phyloP scores from a whole-genome alignment of 1,140 invertebrate genomes.

The Tetragonula clypearis region DNA sequence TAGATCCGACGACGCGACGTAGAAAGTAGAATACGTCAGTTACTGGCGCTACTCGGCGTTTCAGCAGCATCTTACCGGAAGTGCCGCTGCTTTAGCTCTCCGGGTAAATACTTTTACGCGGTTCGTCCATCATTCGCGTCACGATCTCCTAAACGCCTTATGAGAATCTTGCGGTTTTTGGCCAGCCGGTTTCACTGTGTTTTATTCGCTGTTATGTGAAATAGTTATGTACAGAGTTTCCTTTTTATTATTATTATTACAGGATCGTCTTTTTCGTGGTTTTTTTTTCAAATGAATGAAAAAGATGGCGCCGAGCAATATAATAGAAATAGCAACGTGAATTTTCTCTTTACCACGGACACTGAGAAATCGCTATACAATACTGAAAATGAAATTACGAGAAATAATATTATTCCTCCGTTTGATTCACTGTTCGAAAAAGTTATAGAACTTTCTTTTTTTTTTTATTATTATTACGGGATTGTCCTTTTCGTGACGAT shows the following conservation, averaged over 20 bases:
- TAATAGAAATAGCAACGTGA: too few species aligned
- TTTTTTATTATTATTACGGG: too few species aligned
- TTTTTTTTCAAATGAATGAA: not conserved
- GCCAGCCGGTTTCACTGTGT: constrained; percentile 16
- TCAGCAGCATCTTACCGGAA: not conserved
- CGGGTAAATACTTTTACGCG: constrained; percentile 13
- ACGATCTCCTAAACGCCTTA: not conserved
- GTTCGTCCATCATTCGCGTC: not conserved
- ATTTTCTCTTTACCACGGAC: too few species aligned
- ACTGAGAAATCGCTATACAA: too few species aligned
- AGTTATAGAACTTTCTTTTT: not conserved
- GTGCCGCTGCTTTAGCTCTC: constrained; percentile 11
- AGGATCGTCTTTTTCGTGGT: not conserved
- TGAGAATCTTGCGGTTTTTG: constrained; percentile 21
- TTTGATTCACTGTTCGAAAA: not conserved
- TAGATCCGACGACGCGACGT: not conserved
- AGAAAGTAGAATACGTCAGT: not conserved
- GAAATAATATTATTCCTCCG: not conserved
- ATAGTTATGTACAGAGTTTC: not conserved
- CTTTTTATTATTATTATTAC: too few species aligned
- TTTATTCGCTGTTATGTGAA: not conserved
- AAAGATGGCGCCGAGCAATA: not conserved
- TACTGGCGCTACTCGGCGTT: constrained; percentile 14
- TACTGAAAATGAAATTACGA: not conserved
- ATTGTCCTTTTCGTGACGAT: not conserved